Base-by-base conservation (phyloP, 2,888 invertebrate genomes). In the Pasiphila rectangulata region DNA sequence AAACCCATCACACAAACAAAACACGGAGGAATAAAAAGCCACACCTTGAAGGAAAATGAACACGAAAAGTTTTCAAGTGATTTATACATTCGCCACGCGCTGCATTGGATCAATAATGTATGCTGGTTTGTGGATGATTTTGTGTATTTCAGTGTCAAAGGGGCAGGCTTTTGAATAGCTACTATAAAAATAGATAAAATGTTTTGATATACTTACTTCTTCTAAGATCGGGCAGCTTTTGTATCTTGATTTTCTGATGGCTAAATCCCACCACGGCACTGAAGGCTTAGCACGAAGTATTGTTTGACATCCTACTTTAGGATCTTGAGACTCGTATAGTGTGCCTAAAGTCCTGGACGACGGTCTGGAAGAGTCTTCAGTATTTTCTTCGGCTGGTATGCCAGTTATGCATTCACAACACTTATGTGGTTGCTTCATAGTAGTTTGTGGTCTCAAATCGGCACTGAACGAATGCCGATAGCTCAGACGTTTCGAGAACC, bases 241-340 rank as follows among this genome's bases (percentile, higher is more conserved):
- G 59, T 96, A 94, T 56, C 95, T 92, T 64, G 93, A 93, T 58
- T 94, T 93, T 62, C 93, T 92, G 37, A 95, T 94, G 25, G 96
- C 96, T 63, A 96, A 79, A 80, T 96, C 96, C 93, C 95, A 96
- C 96, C 96, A 96, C 0, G 96, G 96, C 53, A 96, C 91, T 46
- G 92, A 90, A 19, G 94, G 94, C 64, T 93, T 93, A 46, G 91
- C 89, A 21, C 93, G 81, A 36, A 93, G 76, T 24, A 92, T 92
- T 1, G 93, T 92, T 76, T 92, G 92, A 60, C 91, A 92, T 21
- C 92, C 93, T 49, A 93, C 89, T 76, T 93, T 91, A n/a, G 92
- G 90, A 70, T 94, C 92, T 71, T 91, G 85, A 46, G 88, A 75
- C 71, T 89, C 89, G 54, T 89, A 89, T 35, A 89, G 69, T 19